Percentiles rank a stretch among this genome's conserved stretches.
Conservation (phyloP, 1,140 invertebrate species). For the Ridgeia piscesae region DNA sequence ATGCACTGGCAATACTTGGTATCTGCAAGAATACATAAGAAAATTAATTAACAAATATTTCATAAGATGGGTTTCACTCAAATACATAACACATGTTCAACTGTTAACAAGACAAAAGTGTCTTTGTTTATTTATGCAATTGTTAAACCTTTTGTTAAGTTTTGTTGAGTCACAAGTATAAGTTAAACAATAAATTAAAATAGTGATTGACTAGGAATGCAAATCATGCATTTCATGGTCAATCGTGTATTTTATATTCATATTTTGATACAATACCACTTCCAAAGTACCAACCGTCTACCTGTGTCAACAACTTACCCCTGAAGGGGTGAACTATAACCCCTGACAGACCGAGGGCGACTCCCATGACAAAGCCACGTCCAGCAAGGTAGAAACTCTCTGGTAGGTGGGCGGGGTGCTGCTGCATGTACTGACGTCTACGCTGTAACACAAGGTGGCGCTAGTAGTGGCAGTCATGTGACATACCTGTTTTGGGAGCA, state of each 20-base stretch:
- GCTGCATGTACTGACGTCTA: constrained; percentile 57
- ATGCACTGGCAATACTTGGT: too few species aligned
- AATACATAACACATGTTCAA: too few species aligned
- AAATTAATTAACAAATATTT: too few species aligned
- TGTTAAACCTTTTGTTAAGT: too few species aligned
- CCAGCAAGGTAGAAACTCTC: constrained; percentile 62
- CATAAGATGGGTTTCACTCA: too few species aligned
- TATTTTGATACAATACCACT: not conserved
- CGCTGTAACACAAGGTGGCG: constrained; percentile 47
- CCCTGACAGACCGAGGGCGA: constrained; percentile 69
- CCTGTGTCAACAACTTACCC: constrained; percentile 57
- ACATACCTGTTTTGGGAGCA: not conserved
- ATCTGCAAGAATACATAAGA: too few species aligned
- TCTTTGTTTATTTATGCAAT: too few species aligned
- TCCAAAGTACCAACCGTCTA: not conserved
- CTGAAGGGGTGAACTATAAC: constrained; percentile 69
- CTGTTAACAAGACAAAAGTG: too few species aligned
- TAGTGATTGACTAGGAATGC: not conserved
- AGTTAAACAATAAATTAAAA: too few species aligned
- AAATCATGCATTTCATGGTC: not conserved
- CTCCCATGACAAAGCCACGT: constrained; percentile 67
- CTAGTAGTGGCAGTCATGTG: not conserved
- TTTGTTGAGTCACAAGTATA: too few species aligned
- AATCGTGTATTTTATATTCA: not conserved
- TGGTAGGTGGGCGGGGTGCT: constrained; percentile 64